A percentile compares a stretch with the other conserved stretches of the same genome.
Evolutionary conservation across 2,113 vertebrate genomes (phyloP).

Genomic region (Limanda limanda): DNA sequence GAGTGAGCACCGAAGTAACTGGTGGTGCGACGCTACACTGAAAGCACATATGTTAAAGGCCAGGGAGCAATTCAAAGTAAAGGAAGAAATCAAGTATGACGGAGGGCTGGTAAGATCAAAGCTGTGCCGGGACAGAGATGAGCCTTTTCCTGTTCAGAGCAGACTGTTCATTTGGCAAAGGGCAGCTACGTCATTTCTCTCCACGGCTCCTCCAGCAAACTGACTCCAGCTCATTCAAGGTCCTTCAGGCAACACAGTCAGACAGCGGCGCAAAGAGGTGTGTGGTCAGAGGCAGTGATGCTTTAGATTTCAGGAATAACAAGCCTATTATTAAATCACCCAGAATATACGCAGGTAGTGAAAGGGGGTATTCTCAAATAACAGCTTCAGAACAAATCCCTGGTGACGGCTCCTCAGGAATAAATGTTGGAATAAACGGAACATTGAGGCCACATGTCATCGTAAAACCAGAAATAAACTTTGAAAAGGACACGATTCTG

Average conservation of each 20-base stretch:
- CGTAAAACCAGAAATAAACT: conserved; percentile 29
- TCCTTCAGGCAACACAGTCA: conserved; percentile 39
- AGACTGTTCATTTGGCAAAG: conserved; percentile 63
- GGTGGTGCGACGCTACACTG: conserved; percentile 51
- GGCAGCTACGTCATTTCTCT: conserved; percentile 35
- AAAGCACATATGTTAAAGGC: conserved; percentile 63
- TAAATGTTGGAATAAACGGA: conserved; percentile 4
- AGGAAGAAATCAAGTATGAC: conserved; percentile 60
- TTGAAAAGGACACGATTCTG: conserved; percentile 20
- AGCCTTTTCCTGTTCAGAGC: conserved; percentile 62
- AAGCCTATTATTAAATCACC: conserved; percentile 22
- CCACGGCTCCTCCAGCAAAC: conserved; percentile 5
- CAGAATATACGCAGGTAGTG: conserved; percentile 2
- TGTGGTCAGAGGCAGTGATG: conserved; percentile 10
- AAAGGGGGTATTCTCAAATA: conserved; percentile 7
- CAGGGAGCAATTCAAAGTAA: conserved; percentile 51
- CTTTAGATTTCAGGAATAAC: conserved; percentile 35
- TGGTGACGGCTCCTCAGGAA: neutral
- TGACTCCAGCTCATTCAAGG: conserved; percentile 40
- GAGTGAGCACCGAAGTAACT: conserved; percentile 56
- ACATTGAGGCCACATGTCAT: conserved; percentile 19
- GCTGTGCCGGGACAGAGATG: conserved; percentile 58
- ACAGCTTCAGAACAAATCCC: conserved; percentile 10
- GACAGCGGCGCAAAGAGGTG: conserved; percentile 7
- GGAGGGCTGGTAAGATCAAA: conserved; percentile 66